phyloP scores from a whole-genome alignment of 2,113 vertebrate species.

The Pogonocichla stellata region DNA sequence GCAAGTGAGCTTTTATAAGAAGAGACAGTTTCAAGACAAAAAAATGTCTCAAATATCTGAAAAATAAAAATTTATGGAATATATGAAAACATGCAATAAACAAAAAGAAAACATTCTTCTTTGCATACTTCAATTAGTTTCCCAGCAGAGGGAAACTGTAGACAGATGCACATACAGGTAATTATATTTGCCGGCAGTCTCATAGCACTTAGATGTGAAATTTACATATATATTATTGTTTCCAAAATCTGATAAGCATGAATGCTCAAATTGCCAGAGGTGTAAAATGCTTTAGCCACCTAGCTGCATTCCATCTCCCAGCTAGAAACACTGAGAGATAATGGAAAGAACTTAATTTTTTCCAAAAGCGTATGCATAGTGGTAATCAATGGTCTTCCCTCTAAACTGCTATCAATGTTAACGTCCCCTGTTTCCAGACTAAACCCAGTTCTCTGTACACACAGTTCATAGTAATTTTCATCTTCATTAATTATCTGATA shows the following conservation, averaged over 20 bases:
- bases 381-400: neutral
- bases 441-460: neutral
- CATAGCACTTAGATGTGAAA: neutral
- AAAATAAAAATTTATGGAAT: neutral
- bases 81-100: neutral
- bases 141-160: neutral
- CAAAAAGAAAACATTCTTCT: neutral
- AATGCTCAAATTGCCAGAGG: neutral
- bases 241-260: conserved; percentile 8
- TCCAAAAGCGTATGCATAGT: neutral
- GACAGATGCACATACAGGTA: neutral
- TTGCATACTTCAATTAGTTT: neutral
- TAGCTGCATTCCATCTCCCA: neutral
- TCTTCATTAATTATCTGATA: conserved; percentile 12
- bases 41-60: neutral
- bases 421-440: neutral
- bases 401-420: neutral
- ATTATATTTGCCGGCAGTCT: neutral
- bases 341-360: neutral
- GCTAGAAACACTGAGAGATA: neutral
- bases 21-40: neutral
- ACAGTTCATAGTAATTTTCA: conserved; percentile 29
- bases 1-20: neutral
- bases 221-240: conserved; percentile 57
- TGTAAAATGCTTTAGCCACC: neutral